Evolutionary conservation across 2,113 vertebrate species (phyloP).

Genomic region (Vanacampus margaritifer): DNA sequence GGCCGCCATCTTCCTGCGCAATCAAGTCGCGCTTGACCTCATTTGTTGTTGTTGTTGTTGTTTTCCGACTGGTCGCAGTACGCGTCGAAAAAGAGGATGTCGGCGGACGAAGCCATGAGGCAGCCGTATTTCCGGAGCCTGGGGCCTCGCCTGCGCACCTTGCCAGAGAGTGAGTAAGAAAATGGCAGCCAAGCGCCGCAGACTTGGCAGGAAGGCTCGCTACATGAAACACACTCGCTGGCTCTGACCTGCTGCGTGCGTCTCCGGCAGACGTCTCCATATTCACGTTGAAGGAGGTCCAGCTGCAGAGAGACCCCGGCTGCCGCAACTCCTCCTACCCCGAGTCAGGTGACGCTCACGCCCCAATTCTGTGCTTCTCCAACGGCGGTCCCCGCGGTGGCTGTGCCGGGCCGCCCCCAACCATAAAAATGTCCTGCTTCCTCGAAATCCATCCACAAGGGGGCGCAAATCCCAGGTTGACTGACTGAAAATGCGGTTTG

Average conservation of each 20-base stretch:
- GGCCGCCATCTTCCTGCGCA: too few species aligned
- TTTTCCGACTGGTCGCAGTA: conserved; percentile 77
- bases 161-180: conserved; percentile 89
- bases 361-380: too few species aligned
- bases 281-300: conserved; percentile 96
- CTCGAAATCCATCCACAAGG: neutral
- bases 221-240: too few species aligned
- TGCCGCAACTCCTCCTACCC: conserved; percentile 92
- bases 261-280: conserved; percentile 82
- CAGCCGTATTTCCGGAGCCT: conserved; percentile 91
- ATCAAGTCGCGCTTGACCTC: neutral
- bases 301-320: conserved; percentile 91
- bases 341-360: conserved; percentile 79
- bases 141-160: conserved; percentile 83
- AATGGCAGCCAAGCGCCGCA: too few species aligned
- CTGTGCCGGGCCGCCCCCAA: too few species aligned
- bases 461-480: neutral
- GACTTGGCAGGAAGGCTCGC: too few species aligned
- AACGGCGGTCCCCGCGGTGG: too few species aligned
- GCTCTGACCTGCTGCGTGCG: too few species aligned
- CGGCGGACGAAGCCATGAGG: conserved; percentile 92
- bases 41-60: neutral
- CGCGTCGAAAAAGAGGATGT: conserved; percentile 90
- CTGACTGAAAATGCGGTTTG: too few species aligned
- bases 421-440: neutral